Conservation (phyloP, 1,140 invertebrate species). For the Megalonaias nervosa region DNA sequence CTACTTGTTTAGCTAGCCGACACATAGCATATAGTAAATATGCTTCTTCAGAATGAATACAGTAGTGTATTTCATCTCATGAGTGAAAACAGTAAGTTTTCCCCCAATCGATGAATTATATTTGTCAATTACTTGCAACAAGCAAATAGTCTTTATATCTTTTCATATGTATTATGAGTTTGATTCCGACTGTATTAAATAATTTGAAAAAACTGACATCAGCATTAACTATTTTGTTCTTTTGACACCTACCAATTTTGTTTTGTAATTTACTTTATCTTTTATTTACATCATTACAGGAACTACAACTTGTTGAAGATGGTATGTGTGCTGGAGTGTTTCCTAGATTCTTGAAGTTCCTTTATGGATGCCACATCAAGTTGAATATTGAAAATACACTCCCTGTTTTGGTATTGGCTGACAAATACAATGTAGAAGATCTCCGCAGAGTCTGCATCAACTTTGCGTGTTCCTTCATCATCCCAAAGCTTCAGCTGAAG, state of each 20-base stretch:
- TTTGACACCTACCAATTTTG: neutral
- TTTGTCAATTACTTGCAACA: too few relatives aligned
- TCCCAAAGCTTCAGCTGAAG: conserved; percentile 70
- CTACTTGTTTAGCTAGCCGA: too few relatives aligned
- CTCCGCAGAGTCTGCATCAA: conserved; percentile 71
- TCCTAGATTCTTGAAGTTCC: conserved; percentile 69
- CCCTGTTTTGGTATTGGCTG: conserved; percentile 70
- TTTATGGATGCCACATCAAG: conserved; percentile 71
- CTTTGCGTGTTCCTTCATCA: conserved; percentile 70
- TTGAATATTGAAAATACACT: conserved; percentile 70
- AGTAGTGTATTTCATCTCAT: too few relatives aligned
- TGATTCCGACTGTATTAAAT: neutral
- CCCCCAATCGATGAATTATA: too few relatives aligned
- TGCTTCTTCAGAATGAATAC: too few relatives aligned
- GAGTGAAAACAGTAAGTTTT: too few relatives aligned
- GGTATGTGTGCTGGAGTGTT: conserved; percentile 67
- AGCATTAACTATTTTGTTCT: neutral
- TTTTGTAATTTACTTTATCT: neutral
- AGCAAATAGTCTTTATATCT: neutral
- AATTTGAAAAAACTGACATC: too few relatives aligned
- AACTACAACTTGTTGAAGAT: conserved; percentile 70
- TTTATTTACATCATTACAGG: conserved; percentile 53
- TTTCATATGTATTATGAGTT: neutral
- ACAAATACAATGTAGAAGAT: conserved; percentile 72
- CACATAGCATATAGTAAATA: too few relatives aligned